A percentile compares a stretch with the other conserved stretches of the same genome.
Evolutionary conservation across 2,113 vertebrate species (phyloP).

Genomic region (Gadus macrocephalus): DNA sequence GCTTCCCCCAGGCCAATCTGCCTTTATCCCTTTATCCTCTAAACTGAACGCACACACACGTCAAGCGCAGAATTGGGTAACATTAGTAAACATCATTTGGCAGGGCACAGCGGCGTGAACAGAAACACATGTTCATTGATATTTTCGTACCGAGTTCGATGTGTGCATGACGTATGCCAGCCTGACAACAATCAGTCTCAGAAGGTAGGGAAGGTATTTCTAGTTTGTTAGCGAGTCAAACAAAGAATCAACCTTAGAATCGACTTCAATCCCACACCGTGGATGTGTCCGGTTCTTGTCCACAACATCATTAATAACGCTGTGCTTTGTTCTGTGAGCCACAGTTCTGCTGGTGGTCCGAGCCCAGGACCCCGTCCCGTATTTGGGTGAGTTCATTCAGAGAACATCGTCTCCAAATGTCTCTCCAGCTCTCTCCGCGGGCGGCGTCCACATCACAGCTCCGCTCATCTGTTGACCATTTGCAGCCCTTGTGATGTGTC

Average conservation of each 20-base stretch:
- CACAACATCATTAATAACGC: background rate
- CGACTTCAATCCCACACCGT: too few species aligned
- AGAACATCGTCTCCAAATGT: conserved; percentile 23
- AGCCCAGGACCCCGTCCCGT: conserved; percentile 39
- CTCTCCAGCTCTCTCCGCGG: conserved; percentile 10
- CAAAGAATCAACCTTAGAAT: too few species aligned
- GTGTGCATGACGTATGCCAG: background rate
- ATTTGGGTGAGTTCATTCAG: conserved; percentile 59
- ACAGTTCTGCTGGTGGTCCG: conserved; percentile 64
- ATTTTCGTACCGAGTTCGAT: background rate
- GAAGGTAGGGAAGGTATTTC: background rate
- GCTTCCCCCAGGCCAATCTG: too few species aligned
- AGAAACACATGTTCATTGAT: background rate
- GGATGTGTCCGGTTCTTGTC: too few species aligned
- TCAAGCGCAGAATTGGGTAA: too few species aligned
- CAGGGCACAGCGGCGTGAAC: background rate
- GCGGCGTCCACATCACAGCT: conserved; percentile 20
- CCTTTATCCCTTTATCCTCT: too few species aligned
- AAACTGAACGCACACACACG: too few species aligned
- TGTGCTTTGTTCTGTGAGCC: conserved; percentile 14
- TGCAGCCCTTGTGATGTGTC: conserved; percentile 43
- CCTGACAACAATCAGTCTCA: background rate
- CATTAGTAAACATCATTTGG: background rate
- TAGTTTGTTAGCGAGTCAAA: too few species aligned
- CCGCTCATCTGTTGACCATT: conserved; percentile 51